Evolutionary conservation across 2,113 vertebrate species (phyloP), one percentile per base, ranked within the genome.

Genomic region (Ranitomeya variabilis): DNA sequence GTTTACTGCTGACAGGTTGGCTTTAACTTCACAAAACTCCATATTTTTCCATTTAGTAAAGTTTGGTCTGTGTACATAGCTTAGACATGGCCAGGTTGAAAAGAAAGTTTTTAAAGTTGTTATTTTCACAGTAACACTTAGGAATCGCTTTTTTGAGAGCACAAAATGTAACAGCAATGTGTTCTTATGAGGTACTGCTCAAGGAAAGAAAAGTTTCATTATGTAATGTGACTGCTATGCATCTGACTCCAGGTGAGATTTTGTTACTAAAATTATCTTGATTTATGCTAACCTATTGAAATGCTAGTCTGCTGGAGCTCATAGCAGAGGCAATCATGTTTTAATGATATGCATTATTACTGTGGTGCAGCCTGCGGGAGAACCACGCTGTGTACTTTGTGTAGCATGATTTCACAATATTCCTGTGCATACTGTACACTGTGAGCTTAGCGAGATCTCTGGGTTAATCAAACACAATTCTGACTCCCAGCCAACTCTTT

Each of bases 211-310:
- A 83, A 23, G 66, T 18, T 55, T 23, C n/a, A 71, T 54, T 69
- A 59, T 86, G 18, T 52, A 62, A 81, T 52, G 66, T 60, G 67
- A 62, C 45, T 82, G 54, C 79, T 78, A 45, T 64, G 71, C 45
- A 78, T 86, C n/a, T 64, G 18, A 86, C 55, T 88, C 78, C 67
- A 88, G 86, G 80, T 88, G 86, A 83, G 69, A 76, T 31, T 73
- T 15, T 51, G 31, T 74, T 74, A 19, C 54, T 81, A 83, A 73
- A 82, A 88, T 88, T 62, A 88, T 60, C 67, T 18, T 83, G 67
- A 88, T 88, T 82, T 83, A 82, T 88, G 79, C 80, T n/a, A 88
- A 83, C 64, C 71, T 71, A 87, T 87, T 81, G 15, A 80, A 80
- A 69, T 82, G 54, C 69, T 59, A 88, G 21, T 51, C 67, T 85